These are phyloP conservation scores for Sminthopsis crassicaudata DNA, from an alignment of 2,113 vertebrate genomes.

Conservation along the genomic window DNA sequence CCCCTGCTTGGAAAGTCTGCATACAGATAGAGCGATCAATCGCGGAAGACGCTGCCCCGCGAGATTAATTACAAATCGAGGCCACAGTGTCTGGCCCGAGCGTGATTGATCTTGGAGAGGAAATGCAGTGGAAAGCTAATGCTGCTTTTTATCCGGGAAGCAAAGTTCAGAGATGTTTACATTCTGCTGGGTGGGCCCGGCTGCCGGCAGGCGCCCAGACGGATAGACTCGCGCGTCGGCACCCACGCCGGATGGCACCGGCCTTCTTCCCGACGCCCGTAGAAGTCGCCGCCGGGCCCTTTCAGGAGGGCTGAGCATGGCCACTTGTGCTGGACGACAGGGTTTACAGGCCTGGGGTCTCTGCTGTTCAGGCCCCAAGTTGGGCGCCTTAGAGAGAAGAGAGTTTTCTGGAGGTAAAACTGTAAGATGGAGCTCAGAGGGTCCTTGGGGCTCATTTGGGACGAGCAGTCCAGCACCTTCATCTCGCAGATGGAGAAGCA, in stretches of 20 bases:
- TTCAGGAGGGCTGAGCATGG: conserved; percentile 54
- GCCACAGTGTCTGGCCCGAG: conserved; percentile 71
- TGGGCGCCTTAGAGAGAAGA: neutral
- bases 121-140: conserved; percentile 84
- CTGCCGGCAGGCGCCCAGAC: conserved; percentile 81
- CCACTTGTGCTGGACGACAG: too few species aligned
- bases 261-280: conserved; percentile 24
- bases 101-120: conserved; percentile 83
- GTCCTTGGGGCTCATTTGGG: neutral
- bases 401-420: neutral
- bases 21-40: conserved; percentile 67
- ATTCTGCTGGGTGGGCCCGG: conserved; percentile 84
- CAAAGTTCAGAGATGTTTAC: conserved; percentile 83
- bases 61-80: conserved; percentile 80
- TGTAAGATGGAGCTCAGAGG: neutral
- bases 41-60: conserved; percentile 65
- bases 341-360: neutral
- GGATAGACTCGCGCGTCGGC: conserved; percentile 81
- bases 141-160: conserved; percentile 84
- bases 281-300: too few species aligned
- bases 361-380: neutral
- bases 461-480: neutral
- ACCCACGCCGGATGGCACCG: too few species aligned
- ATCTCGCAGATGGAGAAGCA: neutral
- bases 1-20: conserved; percentile 58